Evolutionary conservation across 2,888 invertebrate genomes (phyloP).

Genomic region (Volucella zonaria): DNA sequence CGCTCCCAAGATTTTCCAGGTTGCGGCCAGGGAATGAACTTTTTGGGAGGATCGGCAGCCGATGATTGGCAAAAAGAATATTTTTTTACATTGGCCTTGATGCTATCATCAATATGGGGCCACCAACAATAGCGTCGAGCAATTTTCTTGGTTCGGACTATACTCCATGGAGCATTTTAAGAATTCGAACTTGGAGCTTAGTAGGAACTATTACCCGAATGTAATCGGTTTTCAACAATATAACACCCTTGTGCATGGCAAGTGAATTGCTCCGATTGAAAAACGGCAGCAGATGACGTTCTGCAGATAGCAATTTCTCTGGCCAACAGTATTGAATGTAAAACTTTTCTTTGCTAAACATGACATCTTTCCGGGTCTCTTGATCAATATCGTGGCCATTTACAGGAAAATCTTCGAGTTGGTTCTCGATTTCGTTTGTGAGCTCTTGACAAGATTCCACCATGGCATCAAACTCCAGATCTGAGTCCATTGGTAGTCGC

Average conservation of each 20-base stretch:
- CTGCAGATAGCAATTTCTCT: no score
- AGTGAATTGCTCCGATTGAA: no score
- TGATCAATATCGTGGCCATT: background rate
- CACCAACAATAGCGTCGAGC: conserved; percentile 53
- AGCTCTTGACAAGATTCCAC: conserved; percentile 41
- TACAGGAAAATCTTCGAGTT: conserved; percentile 25
- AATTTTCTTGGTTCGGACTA: conserved; percentile 20
- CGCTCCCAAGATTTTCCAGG: background rate
- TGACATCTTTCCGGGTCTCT: background rate
- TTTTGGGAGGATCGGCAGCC: background rate
- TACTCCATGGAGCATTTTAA: no score
- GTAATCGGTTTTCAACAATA: no score
- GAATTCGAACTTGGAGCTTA: no score
- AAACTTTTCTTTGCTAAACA: background rate
- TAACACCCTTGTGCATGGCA: no score
- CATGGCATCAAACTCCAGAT: conserved; percentile 17
- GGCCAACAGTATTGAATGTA: no score
- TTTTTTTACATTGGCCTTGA: background rate
- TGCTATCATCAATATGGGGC: conserved; percentile 21
- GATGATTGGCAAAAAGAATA: conserved; percentile 22
- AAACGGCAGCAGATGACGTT: no score
- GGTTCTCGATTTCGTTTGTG: background rate
- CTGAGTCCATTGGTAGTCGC: conserved; percentile 27
- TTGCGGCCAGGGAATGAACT: background rate
- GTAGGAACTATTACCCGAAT: no score